phyloP scores from a whole-genome alignment of 2,888 invertebrate species.

The Chalcosyrphus nemorum region DNA sequence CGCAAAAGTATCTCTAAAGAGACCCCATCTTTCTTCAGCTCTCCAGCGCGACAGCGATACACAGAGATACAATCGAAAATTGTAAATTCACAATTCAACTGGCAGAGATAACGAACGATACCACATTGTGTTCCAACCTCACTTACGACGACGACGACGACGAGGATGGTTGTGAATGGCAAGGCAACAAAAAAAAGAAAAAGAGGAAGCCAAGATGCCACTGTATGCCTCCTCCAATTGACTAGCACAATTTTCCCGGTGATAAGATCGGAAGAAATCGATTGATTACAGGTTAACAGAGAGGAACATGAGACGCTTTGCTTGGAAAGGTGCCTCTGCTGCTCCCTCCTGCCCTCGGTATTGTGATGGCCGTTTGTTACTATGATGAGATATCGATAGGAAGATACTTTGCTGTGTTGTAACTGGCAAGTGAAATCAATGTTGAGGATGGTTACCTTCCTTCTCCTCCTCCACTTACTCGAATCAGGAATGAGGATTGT shows the following conservation, averaged over 20 bases:
- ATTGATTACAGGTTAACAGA: slow-evolving; percentile 68
- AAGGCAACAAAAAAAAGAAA: background rate
- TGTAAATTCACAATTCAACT: slow-evolving; percentile 66
- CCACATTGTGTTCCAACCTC: slow-evolving; percentile 33
- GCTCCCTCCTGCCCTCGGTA: background rate
- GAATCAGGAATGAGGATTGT: too few relatives aligned
- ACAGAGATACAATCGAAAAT: slow-evolving; percentile 63
- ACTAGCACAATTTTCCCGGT: slow-evolving; percentile 57
- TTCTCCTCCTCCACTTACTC: background rate
- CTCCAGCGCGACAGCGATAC: background rate
- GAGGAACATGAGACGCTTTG: slow-evolving; percentile 44
- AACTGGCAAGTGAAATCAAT: slow-evolving; percentile 56
- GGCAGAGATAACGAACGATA: slow-evolving; percentile 64
- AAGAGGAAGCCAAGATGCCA: slow-evolving; percentile 9
- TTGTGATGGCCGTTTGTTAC: slow-evolving; percentile 44
- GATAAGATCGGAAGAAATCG: slow-evolving; percentile 69
- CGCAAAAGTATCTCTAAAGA: slow-evolving; percentile 10
- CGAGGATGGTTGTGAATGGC: slow-evolving; percentile 29
- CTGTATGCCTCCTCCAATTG: slow-evolving; percentile 19
- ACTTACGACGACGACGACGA: too few relatives aligned
- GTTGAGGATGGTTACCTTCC: too few relatives aligned
- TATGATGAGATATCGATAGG: slow-evolving; percentile 71
- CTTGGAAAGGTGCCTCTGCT: slow-evolving; percentile 25
- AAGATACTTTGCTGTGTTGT: slow-evolving; percentile 40
- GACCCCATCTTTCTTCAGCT: background rate